phyloP scores from a whole-genome alignment of 2,888 invertebrate species.

The Netelia melanura region DNA sequence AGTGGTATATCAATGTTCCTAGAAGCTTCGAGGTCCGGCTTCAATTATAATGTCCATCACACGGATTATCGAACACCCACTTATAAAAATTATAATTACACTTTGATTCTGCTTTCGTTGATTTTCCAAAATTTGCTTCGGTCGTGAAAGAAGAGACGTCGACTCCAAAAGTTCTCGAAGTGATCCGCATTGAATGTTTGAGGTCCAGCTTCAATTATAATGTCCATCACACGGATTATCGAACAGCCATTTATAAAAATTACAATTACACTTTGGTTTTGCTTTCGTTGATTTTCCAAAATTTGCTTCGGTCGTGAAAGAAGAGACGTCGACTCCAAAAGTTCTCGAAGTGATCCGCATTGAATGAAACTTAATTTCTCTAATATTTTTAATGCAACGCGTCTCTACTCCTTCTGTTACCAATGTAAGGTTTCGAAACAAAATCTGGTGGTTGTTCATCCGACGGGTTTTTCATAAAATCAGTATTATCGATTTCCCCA shows the following conservation, averaged over 20 bases:
- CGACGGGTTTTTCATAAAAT: constrained; percentile 17
- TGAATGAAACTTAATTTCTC: constrained; percentile 1
- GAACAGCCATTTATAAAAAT: constrained; percentile 2
- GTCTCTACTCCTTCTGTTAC: constrained; percentile 5
- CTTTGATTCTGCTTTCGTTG: no score
- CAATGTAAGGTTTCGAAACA: constrained; percentile 21
- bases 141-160: no score
- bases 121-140: no score
- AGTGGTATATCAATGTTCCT: constrained; percentile 80
- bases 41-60: constrained; percentile 7
- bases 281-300: no score
- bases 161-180: constrained; percentile 23
- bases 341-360: constrained; percentile 5
- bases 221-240: constrained; percentile 17
- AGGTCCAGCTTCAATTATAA: not conserved
- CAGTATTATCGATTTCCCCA: constrained; percentile 44
- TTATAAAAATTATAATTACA: not conserved
- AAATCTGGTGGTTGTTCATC: not conserved
- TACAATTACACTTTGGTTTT: no score
- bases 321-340: constrained; percentile 7
- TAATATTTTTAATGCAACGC: not conserved
- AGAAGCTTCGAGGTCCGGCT: constrained; percentile 65
- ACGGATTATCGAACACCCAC: constrained; percentile 16
- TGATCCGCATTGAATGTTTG: not conserved
- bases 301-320: no score